Base-by-base conservation (phyloP, 1,140 invertebrate species). In the Drosophila kurseongensis region DNA sequence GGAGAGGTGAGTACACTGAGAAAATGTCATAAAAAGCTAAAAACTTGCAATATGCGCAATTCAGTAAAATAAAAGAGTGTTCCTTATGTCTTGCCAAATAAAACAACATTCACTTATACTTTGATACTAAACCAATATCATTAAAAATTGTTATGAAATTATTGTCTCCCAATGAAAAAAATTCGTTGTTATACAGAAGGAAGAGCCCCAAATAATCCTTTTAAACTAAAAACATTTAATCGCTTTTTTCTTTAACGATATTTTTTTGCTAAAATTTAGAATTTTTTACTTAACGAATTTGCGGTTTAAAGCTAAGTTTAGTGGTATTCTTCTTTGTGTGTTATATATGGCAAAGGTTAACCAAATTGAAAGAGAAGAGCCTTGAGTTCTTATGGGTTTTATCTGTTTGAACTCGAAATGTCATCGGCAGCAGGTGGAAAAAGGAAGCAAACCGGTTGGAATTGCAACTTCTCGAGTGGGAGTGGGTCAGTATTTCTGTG, bases 321-420 rank as follows among this genome's bases (percentile, higher is more conserved):
- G 29, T 23, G 23, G 23, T 4, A 4, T 23, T 23, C 36, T 58
- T 42, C 36, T 38, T 41, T 52, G 35, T 48, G 51, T 40, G 27
- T 42, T 42, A 32, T 71, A 32, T 71, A 71, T 71, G 52, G 29
- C 65, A 68, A 68, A 68, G 65, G 65, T 66, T 54, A 66, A 6
- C 4, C 14, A 54, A 68, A 29, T 41, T 18, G 14, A 66, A 68
- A 42, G 47, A 67, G 61, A 68, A 58, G 38, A 48, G 68, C 68
- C 68, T 71, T 71, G 68, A 71, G 68, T 71, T 69, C 52, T 71
- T 58, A 44, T 40, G 18, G 52, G 36, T 58, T 57, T 69, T 71
- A 71, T 71, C 68, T 50, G 36, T 38, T 32, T 23, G 68, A 57
- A 71, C 52, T 68, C 52, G 18, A 71, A 72, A 72, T 72, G 68